A percentile compares a stretch with the other conserved stretches of the same genome.
Conservation (phyloP, 2,113 vertebrate genomes). For the Gadus chalcogrammus region DNA sequence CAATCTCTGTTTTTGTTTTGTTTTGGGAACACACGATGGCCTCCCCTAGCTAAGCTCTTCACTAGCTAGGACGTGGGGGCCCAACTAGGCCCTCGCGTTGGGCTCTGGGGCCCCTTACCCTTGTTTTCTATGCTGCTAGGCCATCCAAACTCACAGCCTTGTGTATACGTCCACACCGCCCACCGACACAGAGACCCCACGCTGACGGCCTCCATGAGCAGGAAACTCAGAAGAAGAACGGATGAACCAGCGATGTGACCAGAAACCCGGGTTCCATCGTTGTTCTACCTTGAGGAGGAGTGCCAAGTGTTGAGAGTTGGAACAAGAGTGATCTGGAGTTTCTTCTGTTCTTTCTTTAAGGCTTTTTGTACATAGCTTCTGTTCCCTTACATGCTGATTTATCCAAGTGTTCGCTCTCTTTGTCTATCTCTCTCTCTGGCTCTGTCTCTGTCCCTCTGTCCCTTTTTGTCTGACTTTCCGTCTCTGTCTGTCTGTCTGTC, state of each 20-base stretch:
- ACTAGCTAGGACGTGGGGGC: neutral
- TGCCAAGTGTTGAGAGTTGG: too few relatives aligned
- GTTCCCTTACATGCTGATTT: neutral
- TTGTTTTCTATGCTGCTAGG: slow-evolving; percentile 51
- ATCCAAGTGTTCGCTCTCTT: neutral
- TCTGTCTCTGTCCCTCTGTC: too few relatives aligned
- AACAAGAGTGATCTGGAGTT: too few relatives aligned
- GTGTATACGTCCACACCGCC: neutral
- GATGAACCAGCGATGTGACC: neutral
- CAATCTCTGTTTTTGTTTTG: slow-evolving; percentile 22
- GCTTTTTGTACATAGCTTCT: slow-evolving; percentile 52
- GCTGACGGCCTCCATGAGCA: neutral
- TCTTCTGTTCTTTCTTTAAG: slow-evolving; percentile 7
- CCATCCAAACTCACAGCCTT: slow-evolving; percentile 34
- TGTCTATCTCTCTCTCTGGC: neutral
- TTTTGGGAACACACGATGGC: neutral
- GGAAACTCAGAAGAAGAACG: neutral
- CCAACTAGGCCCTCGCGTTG: neutral
- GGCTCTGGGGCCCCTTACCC: slow-evolving; percentile 27
- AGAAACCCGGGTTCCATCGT: too few relatives aligned
- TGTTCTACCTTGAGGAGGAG: too few relatives aligned
- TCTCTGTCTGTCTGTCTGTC: too few relatives aligned
- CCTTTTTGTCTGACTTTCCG: too few relatives aligned
- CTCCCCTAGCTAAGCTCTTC: neutral
- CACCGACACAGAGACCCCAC: neutral